Percentiles rank a stretch among this genome's conserved stretches.
These are phyloP conservation scores for Allacma fusca DNA, from an alignment of 2,888 invertebrate genomes.

Conservation along the genomic window DNA sequence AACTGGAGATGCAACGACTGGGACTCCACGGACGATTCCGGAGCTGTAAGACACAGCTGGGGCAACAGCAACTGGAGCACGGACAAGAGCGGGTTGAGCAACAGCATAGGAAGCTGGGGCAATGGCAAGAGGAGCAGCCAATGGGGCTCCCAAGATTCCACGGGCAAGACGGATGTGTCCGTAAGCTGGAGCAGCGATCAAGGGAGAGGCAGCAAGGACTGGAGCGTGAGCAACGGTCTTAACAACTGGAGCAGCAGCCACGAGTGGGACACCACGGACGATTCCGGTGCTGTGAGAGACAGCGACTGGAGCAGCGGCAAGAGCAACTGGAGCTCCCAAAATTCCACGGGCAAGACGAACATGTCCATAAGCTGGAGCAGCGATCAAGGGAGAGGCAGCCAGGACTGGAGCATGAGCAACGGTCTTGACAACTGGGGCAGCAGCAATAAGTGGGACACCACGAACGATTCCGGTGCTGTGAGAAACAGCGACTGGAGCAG, in stretches of 20 bases:
- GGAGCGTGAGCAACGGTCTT: conserved; percentile 12
- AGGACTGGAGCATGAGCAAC: conserved; percentile 27
- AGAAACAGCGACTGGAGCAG: background rate
- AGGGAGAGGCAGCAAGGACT: background rate
- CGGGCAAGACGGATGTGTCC: conserved; percentile 8
- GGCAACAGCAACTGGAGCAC: background rate
- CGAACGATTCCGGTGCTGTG: background rate
- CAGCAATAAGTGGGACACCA: too few relatives aligned
- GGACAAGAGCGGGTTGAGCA: background rate
- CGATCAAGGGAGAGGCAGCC: conserved; percentile 35
- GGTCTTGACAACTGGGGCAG: background rate
- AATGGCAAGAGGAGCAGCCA: background rate
- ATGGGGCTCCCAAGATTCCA: background rate
- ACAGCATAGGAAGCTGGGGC: background rate
- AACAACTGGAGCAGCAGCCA: background rate
- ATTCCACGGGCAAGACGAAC: conserved; percentile 6
- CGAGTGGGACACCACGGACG: conserved; percentile 1
- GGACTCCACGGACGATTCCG: conserved; percentile 17
- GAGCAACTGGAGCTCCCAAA: background rate
- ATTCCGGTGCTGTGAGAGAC: conserved; percentile 22
- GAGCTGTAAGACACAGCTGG: conserved; percentile 3
- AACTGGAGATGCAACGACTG: background rate
- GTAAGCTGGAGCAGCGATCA: background rate
- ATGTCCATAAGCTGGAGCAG: background rate
- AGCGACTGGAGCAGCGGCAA: conserved; percentile 9